These are phyloP conservation scores for Medauroidea extradentata DNA, from an alignment of 1,140 invertebrate genomes.

Conservation along the genomic window DNA sequence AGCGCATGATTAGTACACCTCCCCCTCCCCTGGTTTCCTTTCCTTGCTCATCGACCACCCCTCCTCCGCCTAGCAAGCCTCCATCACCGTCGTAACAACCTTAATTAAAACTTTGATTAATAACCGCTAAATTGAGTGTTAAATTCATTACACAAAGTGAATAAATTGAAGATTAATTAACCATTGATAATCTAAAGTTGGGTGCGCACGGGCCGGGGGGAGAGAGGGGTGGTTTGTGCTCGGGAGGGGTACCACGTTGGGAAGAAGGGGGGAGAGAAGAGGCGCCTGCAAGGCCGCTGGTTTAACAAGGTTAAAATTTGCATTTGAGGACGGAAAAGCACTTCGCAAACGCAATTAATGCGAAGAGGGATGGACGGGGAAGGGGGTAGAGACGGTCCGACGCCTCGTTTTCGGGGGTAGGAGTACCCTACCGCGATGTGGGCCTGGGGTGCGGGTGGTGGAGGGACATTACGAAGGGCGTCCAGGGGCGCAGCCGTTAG, in stretches of 20 bases:
- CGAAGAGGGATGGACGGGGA: constrained; percentile 13
- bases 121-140: constrained; percentile 49
- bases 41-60: too few species aligned
- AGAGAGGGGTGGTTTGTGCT: background rate
- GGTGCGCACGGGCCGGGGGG: constrained; percentile 32
- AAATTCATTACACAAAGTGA: constrained; percentile 50
- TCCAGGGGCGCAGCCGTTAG: too few species aligned
- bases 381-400: background rate
- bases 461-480: too few species aligned
- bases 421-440: too few species aligned
- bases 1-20: too few species aligned
- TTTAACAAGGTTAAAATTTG: constrained; percentile 48
- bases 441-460: too few species aligned
- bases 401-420: too few species aligned
- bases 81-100: constrained; percentile 30
- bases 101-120: constrained; percentile 49
- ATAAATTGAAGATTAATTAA: constrained; percentile 51
- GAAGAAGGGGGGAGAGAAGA: too few species aligned
- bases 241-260: background rate
- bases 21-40: too few species aligned
- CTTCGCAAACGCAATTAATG: constrained; percentile 44
- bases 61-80: too few species aligned
- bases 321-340: constrained; percentile 48
- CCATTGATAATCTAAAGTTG: constrained; percentile 48
- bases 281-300: too few species aligned